Base-by-base conservation (phyloP, 92 coral and sea anemone species). In the Porites rus region DNA sequence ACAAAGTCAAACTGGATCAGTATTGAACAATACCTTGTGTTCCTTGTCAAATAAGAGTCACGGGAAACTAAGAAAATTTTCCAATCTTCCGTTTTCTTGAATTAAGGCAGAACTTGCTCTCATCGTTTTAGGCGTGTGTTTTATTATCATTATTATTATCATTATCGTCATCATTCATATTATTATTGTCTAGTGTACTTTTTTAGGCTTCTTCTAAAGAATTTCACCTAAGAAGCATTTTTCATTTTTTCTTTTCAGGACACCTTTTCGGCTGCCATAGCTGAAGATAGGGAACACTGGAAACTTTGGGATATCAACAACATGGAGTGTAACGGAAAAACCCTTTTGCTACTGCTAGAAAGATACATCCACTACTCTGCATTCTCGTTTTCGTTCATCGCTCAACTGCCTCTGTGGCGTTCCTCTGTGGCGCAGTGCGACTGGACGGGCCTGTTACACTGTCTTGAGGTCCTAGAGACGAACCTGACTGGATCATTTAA, bases 311-410 rank as follows among this genome's bases (percentile, higher is more conserved):
- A 77, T 56, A 74, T 84, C 22, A 84, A 22, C 73, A 52, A 59
- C 71, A 87, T 97, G 91, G 97, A 95, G 74, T 95, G 99, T 65
- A 97, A 93, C 77, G 99, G 99, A 64, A 95, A 90, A 67, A 97
- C 90, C 79, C 88, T 97, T 22, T 84, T 97, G 72, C 94, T 93
- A 78, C 91, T 93, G 9, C 68, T 97, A 16, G 99, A 97, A 68
- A 84, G 87, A 17, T 93, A 95, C 86, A 89, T 97, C 74, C 98
- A 93, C 69, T 97, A 95, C 73, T 88, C 97, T 12, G 98, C 99
- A 1, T 95, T 95, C 80, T 97, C 98, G 65, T 97, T 90, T 77
- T 86, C 99, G 24, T 97, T 97, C 76, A 81, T 95, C 59, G 70
- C 92, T 52, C 99, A 97, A 80, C 95, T 97, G 43, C 92, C 93